Evolutionary conservation across 2,113 vertebrate species (phyloP).

Genomic region (Eudyptes chrysolophus): DNA sequence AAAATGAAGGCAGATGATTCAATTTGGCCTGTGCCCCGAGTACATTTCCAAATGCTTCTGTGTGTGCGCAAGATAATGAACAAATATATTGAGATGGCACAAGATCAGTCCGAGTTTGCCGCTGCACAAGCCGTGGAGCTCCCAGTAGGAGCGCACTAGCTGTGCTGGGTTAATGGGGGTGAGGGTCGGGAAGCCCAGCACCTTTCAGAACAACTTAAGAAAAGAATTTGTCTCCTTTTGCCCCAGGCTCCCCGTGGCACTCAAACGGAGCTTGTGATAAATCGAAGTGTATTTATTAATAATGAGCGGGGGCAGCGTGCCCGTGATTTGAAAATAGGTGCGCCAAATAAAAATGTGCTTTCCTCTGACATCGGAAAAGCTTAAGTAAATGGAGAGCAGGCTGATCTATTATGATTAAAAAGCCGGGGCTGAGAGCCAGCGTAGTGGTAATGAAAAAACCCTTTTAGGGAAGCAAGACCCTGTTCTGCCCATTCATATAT

Average conservation of each 20-base stretch:
- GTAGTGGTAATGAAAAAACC: slow-evolving; percentile 17
- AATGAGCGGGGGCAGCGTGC: slow-evolving; percentile 81
- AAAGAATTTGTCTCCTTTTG: slow-evolving; percentile 88
- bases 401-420: slow-evolving; percentile 58
- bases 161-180: slow-evolving; percentile 93
- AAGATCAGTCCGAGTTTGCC: slow-evolving; percentile 76
- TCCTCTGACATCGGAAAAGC: slow-evolving; percentile 28
- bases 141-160: slow-evolving; percentile 75
- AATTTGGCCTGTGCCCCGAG: slow-evolving; percentile 95
- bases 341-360: slow-evolving; percentile 71
- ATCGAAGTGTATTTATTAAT: slow-evolving; percentile 80
- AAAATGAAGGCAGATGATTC: slow-evolving; percentile 98
- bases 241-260: slow-evolving; percentile 69
- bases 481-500: neutral
- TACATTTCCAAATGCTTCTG: slow-evolving; percentile 90
- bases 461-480: neutral
- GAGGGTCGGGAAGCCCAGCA: slow-evolving; percentile 85
- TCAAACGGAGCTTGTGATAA: slow-evolving; percentile 70
- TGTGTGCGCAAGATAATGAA: slow-evolving; percentile 91
- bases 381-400: slow-evolving; percentile 43
- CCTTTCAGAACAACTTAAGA: slow-evolving; percentile 93
- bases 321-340: slow-evolving; percentile 74
- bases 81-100: slow-evolving; percentile 89
- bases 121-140: slow-evolving; percentile 66
- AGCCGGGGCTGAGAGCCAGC: neutral